These are phyloP conservation scores for Hemiscyllium ocellatum DNA, from an alignment of 2,113 vertebrate species.

Conservation along the genomic window DNA sequence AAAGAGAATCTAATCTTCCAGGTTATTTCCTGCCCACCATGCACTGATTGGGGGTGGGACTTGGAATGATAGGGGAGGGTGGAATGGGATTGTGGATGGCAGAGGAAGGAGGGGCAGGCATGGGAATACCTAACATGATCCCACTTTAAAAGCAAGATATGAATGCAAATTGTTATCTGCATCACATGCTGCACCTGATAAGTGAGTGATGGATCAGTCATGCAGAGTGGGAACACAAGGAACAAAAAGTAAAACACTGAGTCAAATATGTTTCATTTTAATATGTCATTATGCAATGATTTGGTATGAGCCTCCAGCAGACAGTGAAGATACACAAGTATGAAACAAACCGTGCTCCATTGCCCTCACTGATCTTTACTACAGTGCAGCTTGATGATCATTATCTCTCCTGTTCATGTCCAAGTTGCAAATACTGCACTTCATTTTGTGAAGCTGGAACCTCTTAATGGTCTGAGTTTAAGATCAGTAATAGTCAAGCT, in stretches of 20 bases:
- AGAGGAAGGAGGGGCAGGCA: too few species aligned
- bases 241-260: neutral
- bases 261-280: neutral
- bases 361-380: neutral
- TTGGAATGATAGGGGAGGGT: too few species aligned
- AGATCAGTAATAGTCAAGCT: neutral
- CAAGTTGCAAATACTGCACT: neutral
- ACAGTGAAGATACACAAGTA: neutral
- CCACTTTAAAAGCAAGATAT: too few species aligned
- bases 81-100: too few species aligned
- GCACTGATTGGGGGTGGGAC: too few species aligned
- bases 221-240: neutral
- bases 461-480: neutral
- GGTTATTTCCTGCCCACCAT: too few species aligned
- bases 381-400: neutral
- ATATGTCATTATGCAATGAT: neutral
- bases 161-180: neutral
- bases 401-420: neutral
- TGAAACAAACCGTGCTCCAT: neutral
- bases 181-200: neutral
- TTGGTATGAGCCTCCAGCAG: neutral
- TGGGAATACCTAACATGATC: too few species aligned
- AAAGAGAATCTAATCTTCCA: too few species aligned
- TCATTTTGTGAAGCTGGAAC: neutral
- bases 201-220: neutral